Base-by-base conservation (phyloP, 2,113 vertebrate genomes). In the Furnarius figulus region DNA sequence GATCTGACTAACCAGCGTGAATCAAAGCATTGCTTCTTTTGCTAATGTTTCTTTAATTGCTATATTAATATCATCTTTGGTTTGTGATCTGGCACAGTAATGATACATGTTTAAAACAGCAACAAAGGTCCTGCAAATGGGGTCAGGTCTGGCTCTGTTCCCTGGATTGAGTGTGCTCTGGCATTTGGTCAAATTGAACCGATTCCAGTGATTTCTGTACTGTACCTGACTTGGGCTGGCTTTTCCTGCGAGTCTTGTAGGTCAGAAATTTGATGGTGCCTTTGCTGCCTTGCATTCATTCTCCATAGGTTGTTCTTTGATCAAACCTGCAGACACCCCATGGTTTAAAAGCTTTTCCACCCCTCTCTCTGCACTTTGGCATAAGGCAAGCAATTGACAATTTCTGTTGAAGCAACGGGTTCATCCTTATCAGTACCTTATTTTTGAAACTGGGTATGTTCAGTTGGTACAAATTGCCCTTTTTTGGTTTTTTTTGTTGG, bases 111-210 rank as follows among this genome's bases (percentile, higher is more conserved):
- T 92, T 77, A 52, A 83, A 90, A 46, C 83, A 74, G 59, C 62
- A 89, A 65, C 61, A 86, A 72, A 91, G 50, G 72, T 85, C 86
- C 92, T 91, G 88, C 84, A 86, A 56, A 85, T 61, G 75, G 86
- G 80, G 68, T 94, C 90, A 70, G 63, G 49, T 78, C 92, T 95
- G 89, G 81, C 83, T 89, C 55, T 67, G 39, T 87, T 94, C 62
- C 59, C n/a, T 35, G 52, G 55, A 62, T 44, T 49, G 62, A 27
- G 47, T 49, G n/a, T 89, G 83, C 77, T 89, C 89, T 95, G 95
- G 93, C 91, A 66, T 59, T 35, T 35, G 15, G 40, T 87, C 85
- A 80, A 68, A 49, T 35, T 95, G 93, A 94, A 72, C 65, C 0
- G 0, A 74, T 76, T 90, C 80, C 87, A 95, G 61, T 28, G 81